Conservation (phyloP, 1,140 invertebrate genomes). For the Chionoecetes opilio region DNA sequence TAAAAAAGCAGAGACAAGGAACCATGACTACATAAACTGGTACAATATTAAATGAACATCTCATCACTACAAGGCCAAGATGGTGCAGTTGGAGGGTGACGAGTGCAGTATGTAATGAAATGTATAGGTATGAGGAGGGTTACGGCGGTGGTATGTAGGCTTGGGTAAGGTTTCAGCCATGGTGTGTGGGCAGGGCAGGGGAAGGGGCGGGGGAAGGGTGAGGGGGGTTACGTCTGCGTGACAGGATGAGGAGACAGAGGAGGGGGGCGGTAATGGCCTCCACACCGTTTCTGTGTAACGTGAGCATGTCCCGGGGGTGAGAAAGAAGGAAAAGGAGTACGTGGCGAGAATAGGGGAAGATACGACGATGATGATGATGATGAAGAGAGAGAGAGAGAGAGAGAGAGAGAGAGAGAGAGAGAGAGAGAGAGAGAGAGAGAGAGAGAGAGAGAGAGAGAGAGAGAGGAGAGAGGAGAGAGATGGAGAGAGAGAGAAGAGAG, state of each 20-base stretch:
- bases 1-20: neutral
- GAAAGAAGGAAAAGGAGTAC: slow-evolving; percentile 25
- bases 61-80: neutral
- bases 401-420: slow-evolving; percentile 34
- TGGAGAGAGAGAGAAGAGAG: neutral
- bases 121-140: slow-evolving; percentile 2
- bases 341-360: neutral
- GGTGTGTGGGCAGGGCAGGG: neutral
- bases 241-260: neutral
- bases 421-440: neutral
- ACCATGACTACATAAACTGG: too few relatives aligned
- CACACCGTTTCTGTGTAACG: slow-evolving; percentile 55
- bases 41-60: too few relatives aligned
- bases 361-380: neutral
- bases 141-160: neutral
- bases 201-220: slow-evolving; percentile 28
- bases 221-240: slow-evolving; percentile 47
- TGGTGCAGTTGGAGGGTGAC: neutral
- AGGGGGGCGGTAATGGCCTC: slow-evolving; percentile 52
- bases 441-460: neutral
- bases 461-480: neutral
- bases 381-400: neutral
- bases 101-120: neutral
- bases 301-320: slow-evolving; percentile 58
- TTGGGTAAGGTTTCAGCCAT: slow-evolving; percentile 33